Percentiles rank a stretch among this genome's conserved stretches.
Conservation (phyloP, 2,888 invertebrate genomes). For the Pyrgus malvae region DNA sequence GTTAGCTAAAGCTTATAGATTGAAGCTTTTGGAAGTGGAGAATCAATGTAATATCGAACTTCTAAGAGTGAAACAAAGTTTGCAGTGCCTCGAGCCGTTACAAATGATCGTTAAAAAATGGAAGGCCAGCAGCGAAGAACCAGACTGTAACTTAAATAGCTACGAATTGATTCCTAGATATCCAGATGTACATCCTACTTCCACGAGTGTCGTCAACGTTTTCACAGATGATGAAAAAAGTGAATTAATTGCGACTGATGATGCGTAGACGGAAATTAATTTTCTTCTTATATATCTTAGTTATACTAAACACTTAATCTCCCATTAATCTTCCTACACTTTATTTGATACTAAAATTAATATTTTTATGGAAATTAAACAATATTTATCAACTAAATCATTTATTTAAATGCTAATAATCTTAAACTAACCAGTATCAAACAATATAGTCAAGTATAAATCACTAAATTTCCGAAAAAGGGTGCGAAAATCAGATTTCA, state of each 20-base stretch:
- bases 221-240: slow-evolving; percentile 40
- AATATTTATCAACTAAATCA: too few species aligned
- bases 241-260: slow-evolving; percentile 7
- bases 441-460: not conserved
- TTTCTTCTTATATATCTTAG: too few species aligned
- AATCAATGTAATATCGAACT: slow-evolving; percentile 75
- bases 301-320: too few species aligned
- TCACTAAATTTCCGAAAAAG: slow-evolving; percentile 47
- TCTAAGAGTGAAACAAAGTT: slow-evolving; percentile 68
- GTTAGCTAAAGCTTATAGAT: slow-evolving; percentile 68
- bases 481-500: slow-evolving; percentile 72
- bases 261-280: too few species aligned
- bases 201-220: slow-evolving; percentile 46
- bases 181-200: slow-evolving; percentile 53
- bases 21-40: slow-evolving; percentile 72
- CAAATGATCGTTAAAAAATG: slow-evolving; percentile 68
- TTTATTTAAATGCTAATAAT: too few species aligned
- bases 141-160: slow-evolving; percentile 51
- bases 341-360: too few species aligned
- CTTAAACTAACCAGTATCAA: not conserved
- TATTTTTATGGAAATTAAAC: too few species aligned
- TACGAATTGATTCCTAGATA: slow-evolving; percentile 63
- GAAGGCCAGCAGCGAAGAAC: slow-evolving; percentile 52
- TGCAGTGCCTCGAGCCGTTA: slow-evolving; percentile 71
- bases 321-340: too few species aligned